These are phyloP conservation scores for Hylomyscus alleni DNA, from an alignment of 2,797 vertebrate genomes.

Conservation along the genomic window DNA sequence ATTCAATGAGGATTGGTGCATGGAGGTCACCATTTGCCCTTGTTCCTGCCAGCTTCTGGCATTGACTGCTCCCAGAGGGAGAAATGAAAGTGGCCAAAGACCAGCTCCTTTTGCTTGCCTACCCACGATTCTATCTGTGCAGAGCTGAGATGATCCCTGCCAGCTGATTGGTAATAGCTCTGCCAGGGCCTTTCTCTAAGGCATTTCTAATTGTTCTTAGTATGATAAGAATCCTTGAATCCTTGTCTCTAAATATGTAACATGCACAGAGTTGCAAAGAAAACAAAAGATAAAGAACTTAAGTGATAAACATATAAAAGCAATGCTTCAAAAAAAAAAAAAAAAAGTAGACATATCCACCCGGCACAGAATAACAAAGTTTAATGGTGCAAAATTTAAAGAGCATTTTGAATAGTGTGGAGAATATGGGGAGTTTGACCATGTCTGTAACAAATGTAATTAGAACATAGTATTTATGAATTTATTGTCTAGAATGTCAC, in stretches of 20 bases:
- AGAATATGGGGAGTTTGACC: neutral
- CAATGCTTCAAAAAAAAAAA: neutral
- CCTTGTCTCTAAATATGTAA: neutral
- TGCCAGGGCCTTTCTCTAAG: neutral
- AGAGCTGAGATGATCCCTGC: neutral
- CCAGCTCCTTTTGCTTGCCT: neutral
- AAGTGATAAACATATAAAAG: conserved; percentile 14
- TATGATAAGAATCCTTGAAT: neutral
- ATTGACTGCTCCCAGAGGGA: neutral
- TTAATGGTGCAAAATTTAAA: neutral
- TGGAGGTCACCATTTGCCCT: neutral
- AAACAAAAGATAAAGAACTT: conserved; percentile 4
- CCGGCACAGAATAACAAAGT: neutral
- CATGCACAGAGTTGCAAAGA: neutral
- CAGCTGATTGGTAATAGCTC: neutral
- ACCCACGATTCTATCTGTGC: neutral
- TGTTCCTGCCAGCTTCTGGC: neutral
- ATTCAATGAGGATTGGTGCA: neutral
- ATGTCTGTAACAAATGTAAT: conserved; percentile 1
- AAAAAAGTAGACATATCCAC: neutral
- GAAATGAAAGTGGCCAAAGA: neutral
- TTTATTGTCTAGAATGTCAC: conserved; percentile 1
- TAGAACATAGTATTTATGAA: neutral
- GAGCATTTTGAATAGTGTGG: conserved; percentile 3
- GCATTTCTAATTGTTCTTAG: neutral